phyloP scores from a whole-genome alignment of 2,113 vertebrate genomes.

The Dicrurus megarhynchus region DNA sequence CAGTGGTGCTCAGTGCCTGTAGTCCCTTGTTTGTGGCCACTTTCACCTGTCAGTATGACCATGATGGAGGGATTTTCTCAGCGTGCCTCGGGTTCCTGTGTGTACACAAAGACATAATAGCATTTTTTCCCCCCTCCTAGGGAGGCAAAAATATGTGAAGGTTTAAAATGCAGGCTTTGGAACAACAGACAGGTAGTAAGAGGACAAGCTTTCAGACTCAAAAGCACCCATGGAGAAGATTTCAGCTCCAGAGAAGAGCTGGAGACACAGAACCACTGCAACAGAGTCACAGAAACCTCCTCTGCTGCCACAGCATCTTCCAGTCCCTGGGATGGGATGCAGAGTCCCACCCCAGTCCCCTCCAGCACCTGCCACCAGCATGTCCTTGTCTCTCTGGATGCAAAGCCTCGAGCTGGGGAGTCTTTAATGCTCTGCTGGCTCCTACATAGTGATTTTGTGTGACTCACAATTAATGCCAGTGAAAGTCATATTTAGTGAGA shows the following conservation, averaged over 20 bases:
- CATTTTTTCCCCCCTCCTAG: neutral
- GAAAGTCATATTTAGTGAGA: neutral
- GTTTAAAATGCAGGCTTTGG: neutral
- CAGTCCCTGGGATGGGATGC: neutral
- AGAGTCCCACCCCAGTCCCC: neutral
- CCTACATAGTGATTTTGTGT: neutral
- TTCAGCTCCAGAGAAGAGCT: neutral
- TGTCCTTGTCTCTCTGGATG: neutral
- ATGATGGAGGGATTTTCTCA: neutral
- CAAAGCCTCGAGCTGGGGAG: neutral
- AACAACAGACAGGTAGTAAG: neutral
- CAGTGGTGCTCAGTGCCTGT: neutral
- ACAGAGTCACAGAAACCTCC: neutral
- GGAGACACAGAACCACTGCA: neutral
- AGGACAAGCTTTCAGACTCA: neutral
- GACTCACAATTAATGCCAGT: neutral
- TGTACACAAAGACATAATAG: neutral
- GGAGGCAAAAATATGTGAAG: accelerated
- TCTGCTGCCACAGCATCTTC: neutral
- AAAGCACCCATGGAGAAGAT: neutral
- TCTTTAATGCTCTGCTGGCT: neutral
- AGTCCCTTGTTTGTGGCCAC: neutral
- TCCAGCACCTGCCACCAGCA: accelerated
- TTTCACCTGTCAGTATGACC: neutral
- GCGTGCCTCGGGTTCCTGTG: accelerated